phyloP scores from a whole-genome alignment of 2,113 vertebrate species.

The Actenoides lindsayi region DNA sequence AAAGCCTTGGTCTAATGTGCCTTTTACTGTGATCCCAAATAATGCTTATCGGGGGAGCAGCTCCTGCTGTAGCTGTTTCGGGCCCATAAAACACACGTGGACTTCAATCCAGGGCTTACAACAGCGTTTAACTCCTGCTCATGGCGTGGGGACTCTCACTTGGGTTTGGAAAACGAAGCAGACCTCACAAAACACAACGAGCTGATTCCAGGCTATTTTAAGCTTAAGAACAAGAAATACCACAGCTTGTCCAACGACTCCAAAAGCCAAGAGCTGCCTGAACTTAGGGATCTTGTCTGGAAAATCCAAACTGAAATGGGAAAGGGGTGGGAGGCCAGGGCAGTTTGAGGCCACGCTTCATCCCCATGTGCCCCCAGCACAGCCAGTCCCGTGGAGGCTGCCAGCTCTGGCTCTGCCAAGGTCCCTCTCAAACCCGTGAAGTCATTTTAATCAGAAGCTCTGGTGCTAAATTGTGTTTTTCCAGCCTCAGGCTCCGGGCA shows the following conservation, averaged over 20 bases:
- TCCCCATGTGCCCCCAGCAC: neutral
- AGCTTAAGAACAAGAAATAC: conserved; percentile 17
- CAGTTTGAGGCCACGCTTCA: fast-evolving
- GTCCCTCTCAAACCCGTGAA: neutral
- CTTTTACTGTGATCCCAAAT: neutral
- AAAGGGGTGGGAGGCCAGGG: neutral
- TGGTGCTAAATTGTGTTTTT: neutral
- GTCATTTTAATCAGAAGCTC: neutral
- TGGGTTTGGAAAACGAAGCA: neutral
- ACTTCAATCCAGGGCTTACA: neutral
- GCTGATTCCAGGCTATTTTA: neutral
- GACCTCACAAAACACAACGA: neutral
- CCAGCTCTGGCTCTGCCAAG: neutral
- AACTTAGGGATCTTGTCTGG: neutral
- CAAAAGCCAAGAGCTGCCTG: neutral
- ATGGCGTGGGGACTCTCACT: neutral
- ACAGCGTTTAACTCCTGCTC: neutral
- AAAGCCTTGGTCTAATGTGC: neutral
- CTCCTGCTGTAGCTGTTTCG: neutral
- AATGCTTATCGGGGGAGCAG: neutral
- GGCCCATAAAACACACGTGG: neutral
- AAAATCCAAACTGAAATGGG: neutral
- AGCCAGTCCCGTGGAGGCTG: fast-evolving
- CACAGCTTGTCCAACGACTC: neutral
- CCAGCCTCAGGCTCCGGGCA: neutral